Conservation (phyloP, 2,888 invertebrate genomes). For the Lasioglossum zephyrum region DNA sequence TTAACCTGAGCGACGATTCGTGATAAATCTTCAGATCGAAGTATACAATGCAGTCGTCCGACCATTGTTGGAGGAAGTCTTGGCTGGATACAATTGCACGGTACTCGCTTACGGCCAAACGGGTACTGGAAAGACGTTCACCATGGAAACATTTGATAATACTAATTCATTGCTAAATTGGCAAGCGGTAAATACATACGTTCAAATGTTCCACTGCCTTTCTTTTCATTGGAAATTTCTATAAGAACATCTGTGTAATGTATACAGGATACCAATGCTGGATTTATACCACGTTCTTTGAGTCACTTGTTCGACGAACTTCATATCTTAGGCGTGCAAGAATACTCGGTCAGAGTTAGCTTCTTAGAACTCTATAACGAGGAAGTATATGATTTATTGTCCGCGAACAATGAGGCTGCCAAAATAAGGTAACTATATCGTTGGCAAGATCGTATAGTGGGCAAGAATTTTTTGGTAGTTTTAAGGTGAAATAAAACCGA, state of each 20-base stretch:
- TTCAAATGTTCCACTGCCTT: not conserved
- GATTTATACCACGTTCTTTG: conserved; percentile 96
- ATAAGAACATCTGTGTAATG: conserved; percentile 8
- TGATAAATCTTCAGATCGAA: conserved; percentile 87
- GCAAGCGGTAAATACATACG: conserved; percentile 87
- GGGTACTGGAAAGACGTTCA: conserved; percentile 98
- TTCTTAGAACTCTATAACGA: conserved; percentile 99
- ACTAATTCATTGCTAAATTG: conserved; percentile 87
- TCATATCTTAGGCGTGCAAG: conserved; percentile 89
- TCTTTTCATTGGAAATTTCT: not conserved
- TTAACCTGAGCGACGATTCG: not conserved
- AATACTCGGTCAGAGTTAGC: conserved; percentile 96
- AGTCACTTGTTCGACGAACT: conserved; percentile 96
- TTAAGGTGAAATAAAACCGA: too few relatives aligned
- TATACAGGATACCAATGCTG: conserved; percentile 92
- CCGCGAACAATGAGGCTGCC: conserved; percentile 89
- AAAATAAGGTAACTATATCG: conserved; percentile 85
- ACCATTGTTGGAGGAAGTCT: conserved; percentile 95
- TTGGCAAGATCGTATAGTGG: too few relatives aligned
- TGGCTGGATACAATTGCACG: conserved; percentile 98
- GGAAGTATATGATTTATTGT: conserved; percentile 96
- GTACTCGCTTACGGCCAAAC: conserved; percentile 99
- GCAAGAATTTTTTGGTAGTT: too few relatives aligned
- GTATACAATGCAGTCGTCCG: conserved; percentile 95
- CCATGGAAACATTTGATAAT: conserved; percentile 95